Evolutionary conservation across 2,113 vertebrate genomes (phyloP).

Genomic region (Dasypus novemcinctus): DNA sequence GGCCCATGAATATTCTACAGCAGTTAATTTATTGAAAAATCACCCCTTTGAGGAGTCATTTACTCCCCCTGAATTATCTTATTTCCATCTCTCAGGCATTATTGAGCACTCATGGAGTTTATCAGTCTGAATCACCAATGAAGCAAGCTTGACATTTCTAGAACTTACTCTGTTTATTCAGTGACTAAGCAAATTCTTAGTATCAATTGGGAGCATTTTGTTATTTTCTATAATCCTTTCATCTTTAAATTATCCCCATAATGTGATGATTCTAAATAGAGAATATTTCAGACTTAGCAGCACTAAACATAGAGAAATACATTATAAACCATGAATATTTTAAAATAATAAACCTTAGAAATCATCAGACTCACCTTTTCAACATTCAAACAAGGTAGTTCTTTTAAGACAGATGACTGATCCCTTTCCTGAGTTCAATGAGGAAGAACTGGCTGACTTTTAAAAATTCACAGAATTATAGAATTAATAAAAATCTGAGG

Average conservation of each 20-base stretch:
- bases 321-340: conserved; percentile 32
- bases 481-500: conserved; percentile 31
- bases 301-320: not conserved
- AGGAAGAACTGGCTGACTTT: conserved; percentile 27
- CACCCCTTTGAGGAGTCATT: conserved; percentile 12
- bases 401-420: conserved; percentile 21
- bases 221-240: conserved; percentile 14
- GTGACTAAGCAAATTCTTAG: not conserved
- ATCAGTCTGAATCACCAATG: conserved; percentile 17
- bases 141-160: not conserved
- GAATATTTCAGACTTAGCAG: conserved; percentile 40
- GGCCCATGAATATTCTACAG: not conserved
- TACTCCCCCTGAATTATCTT: not conserved
- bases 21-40: conserved; percentile 19
- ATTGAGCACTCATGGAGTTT: not conserved
- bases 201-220: not conserved
- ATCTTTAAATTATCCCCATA: conserved; percentile 41
- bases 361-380: not conserved
- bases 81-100: not conserved
- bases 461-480: conserved; percentile 11
- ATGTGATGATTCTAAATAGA: conserved; percentile 23
- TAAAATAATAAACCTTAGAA: conserved; percentile 54
- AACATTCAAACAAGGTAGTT: conserved; percentile 51
- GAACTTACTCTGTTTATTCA: conserved; percentile 15
- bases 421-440: conserved; percentile 25